phyloP scores from a whole-genome alignment of 2,797 vertebrate genomes.

The Brotogeris chrysoptera region DNA sequence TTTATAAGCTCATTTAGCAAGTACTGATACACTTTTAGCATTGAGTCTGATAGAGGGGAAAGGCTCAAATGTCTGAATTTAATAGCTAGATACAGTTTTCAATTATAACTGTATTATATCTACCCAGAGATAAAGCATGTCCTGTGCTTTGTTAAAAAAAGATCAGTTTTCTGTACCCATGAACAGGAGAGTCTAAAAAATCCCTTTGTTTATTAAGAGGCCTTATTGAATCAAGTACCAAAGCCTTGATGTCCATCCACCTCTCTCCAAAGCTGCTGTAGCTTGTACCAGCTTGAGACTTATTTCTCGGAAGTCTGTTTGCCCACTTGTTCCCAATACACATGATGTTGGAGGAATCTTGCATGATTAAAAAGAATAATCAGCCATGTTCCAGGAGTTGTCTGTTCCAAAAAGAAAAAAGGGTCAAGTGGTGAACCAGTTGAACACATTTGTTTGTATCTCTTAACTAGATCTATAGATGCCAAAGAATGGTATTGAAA shows the following conservation, averaged over 20 bases:
- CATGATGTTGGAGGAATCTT: background rate
- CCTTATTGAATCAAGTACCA: background rate
- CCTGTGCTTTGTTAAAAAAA: background rate
- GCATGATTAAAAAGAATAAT: background rate
- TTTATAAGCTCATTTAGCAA: background rate
- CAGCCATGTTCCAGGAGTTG: background rate
- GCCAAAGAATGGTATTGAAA: background rate
- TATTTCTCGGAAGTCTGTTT: background rate
- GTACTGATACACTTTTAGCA: background rate
- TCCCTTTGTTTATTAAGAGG: background rate
- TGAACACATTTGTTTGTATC: background rate
- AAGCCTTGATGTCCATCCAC: background rate
- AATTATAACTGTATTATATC: background rate
- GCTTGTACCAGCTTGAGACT: background rate
- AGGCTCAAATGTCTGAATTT: background rate
- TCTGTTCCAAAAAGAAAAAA: background rate
- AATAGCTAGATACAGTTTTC: background rate
- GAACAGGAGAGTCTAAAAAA: background rate
- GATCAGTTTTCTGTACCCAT: background rate
- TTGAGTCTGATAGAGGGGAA: background rate
- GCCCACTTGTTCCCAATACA: background rate
- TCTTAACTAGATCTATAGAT: background rate
- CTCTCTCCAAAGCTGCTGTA: background rate
- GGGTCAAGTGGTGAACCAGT: background rate
- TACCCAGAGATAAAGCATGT: background rate